Percentiles rank a stretch among this genome's conserved stretches.
Evolutionary conservation across 2,797 vertebrate genomes (phyloP).

Genomic region (Amblyopsis hoosieri): DNA sequence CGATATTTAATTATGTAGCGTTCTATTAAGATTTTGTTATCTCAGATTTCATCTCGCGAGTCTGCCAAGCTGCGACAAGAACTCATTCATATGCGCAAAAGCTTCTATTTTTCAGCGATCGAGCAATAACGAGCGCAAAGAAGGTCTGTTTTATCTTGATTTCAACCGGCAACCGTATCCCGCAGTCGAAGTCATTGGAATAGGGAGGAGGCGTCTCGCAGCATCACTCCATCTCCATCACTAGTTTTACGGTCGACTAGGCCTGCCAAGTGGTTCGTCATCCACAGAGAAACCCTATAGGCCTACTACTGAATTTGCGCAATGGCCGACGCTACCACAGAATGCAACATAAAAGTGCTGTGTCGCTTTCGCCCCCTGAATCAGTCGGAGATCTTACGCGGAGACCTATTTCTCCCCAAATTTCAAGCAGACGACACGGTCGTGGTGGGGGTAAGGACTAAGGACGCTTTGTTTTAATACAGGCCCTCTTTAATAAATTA

Average conservation of each 20-base stretch:
- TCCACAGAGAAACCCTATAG: slow-evolving; percentile 26
- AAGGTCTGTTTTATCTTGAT: neutral
- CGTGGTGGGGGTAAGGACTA: slow-evolving; percentile 82
- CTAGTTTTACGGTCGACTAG: slow-evolving; percentile 25
- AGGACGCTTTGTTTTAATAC: slow-evolving; percentile 51
- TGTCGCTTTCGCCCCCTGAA: slow-evolving; percentile 94
- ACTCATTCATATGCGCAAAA: slow-evolving; percentile 49
- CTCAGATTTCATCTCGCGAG: slow-evolving; percentile 32
- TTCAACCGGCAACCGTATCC: neutral
- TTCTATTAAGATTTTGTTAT: slow-evolving; percentile 25
- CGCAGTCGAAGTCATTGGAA: neutral
- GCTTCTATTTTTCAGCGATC: neutral
- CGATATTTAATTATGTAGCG: slow-evolving; percentile 61
- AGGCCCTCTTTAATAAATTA: slow-evolving; percentile 67
- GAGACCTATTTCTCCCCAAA: slow-evolving; percentile 88
- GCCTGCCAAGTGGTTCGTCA: slow-evolving; percentile 21
- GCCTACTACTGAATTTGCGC: slow-evolving; percentile 56
- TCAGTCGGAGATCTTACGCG: slow-evolving; percentile 88
- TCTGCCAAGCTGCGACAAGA: slow-evolving; percentile 66
- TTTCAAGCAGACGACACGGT: slow-evolving; percentile 92
- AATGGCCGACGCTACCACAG: slow-evolving; percentile 87
- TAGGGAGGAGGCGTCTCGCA: slow-evolving; percentile 8
- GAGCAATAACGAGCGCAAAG: slow-evolving; percentile 6
- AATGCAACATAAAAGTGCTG: slow-evolving; percentile 96
- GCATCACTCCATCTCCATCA: slow-evolving; percentile 15